Percentiles rank a stretch among this genome's conserved stretches.
Evolutionary conservation across 1,140 invertebrate genomes (phyloP).

Genomic region (Cherax quadricarinatus): DNA sequence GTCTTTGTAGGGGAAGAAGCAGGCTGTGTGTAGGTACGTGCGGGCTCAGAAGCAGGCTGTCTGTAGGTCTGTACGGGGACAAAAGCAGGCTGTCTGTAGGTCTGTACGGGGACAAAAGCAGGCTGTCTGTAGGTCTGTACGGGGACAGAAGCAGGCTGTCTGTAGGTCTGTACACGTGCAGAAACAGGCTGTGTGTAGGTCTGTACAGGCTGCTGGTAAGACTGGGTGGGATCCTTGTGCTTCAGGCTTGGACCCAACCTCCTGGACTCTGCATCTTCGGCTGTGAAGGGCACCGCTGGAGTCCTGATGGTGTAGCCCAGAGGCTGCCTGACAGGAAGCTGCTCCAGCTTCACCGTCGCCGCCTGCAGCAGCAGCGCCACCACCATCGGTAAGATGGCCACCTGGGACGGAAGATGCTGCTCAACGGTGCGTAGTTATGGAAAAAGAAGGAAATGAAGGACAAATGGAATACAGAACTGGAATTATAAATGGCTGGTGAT

Average conservation of each 20-base stretch:
- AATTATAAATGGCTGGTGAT: too few species aligned
- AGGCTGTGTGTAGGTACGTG: too few species aligned
- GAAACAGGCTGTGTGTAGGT: not conserved
- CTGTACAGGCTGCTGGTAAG: not conserved
- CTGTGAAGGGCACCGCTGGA: slow-evolving; percentile 10
- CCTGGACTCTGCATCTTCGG: not conserved
- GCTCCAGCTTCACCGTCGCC: not conserved
- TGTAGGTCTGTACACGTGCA: not conserved
- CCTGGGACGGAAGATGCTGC: too few species aligned
- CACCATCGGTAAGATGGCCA: not conserved
- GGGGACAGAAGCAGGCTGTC: not conserved
- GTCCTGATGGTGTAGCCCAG: not conserved
- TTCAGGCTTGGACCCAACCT: not conserved
- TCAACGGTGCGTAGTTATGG: too few species aligned
- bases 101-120: not conserved
- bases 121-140: not conserved
- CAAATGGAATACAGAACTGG: too few species aligned
- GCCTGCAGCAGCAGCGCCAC: not conserved
- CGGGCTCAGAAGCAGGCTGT: not conserved
- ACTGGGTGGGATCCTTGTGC: not conserved
- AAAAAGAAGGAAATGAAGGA: too few species aligned
- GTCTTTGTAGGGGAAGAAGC: too few species aligned
- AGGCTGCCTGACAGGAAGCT: not conserved
- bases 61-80: not conserved
- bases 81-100: not conserved